Base-by-base conservation (phyloP, 1,140 invertebrate species). In the Matsumurasca onukii region DNA sequence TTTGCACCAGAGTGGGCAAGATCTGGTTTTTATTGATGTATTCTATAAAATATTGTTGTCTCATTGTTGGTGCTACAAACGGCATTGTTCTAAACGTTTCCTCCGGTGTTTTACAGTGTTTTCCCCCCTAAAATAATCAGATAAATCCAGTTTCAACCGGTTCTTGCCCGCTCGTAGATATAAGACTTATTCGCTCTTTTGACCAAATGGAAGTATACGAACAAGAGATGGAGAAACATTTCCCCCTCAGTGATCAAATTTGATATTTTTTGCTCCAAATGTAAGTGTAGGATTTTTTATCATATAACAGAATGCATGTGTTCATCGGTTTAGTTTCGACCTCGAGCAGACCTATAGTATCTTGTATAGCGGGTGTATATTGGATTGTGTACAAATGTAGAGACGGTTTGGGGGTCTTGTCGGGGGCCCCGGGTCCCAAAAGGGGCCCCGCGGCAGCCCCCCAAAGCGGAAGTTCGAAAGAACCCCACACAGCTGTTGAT, bases 191-290 rank as follows among this genome's bases (percentile, higher is more conserved):
- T 68, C 45, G 65, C 70, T 69, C 69, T 71, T 68, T 69, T 72
- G 73, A 73, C 73, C 73, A 73, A 73, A 73, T 72, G 73, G 68
- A 73, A 68, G 73, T 73, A 73, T 73, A 73, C 73, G 73, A 73
- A 70, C 71, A 52, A 65, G 48, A 25, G 31, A 39, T 45, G 39
- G 22, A 45, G 34, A 2, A 13, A 3, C n/a, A 30, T 24, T 29
- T 29, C 15, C 9, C 31, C 39, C 61, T 66, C 68, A 69, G 48
- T 69, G 68, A 69, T 69, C 68, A 69, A 66, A 69, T 69, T 69
- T 66, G 63, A 66, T 69, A 69, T 69, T 49, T 66, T 69, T 65
- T 66, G 51, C 51, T 51, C 51, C 57, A 64, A 69, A 69, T 69
- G 39, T 69, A 63, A 55, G 48, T 63, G 61, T 66, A 65, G 29